phyloP scores from a whole-genome alignment of 1,140 invertebrate genomes.

The Drosophila insularis region DNA sequence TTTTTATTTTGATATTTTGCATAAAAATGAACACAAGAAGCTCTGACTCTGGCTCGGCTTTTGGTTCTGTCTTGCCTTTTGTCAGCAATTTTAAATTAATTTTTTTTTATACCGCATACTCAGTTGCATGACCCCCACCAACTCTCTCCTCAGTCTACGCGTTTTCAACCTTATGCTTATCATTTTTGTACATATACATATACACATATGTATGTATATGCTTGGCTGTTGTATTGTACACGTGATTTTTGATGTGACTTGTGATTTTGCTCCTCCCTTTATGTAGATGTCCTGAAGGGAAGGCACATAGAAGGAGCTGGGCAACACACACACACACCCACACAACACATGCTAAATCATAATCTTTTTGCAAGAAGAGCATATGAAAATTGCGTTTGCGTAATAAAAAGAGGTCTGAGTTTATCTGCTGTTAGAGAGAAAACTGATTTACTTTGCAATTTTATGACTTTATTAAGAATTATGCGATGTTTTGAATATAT shows the following conservation, averaged over 20 bases:
- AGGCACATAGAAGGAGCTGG: conserved; percentile 27
- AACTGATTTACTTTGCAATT: conserved; percentile 73
- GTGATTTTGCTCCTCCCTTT: conserved; percentile 42
- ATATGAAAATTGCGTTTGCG: conserved; percentile 68
- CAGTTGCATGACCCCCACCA: conserved; percentile 16
- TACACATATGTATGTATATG: conserved; percentile 34
- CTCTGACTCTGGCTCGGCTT: not conserved
- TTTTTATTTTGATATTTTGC: conserved; percentile 53
- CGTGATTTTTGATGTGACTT: conserved; percentile 63
- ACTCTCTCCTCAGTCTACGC: not conserved
- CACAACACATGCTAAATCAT: conserved; percentile 53
- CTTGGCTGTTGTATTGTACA: conserved; percentile 35
- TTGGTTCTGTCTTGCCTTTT: conserved; percentile 45
- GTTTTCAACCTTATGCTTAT: conserved; percentile 37
- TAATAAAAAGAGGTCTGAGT: conserved; percentile 60
- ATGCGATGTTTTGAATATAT: conserved; percentile 69
- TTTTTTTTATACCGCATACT: conserved; percentile 36
- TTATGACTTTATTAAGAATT: conserved; percentile 73
- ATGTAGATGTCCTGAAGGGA: conserved; percentile 53
- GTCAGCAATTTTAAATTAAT: conserved; percentile 75
- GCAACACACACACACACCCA: conserved; percentile 11
- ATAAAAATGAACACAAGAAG: conserved; percentile 58
- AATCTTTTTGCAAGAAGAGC: conserved; percentile 46
- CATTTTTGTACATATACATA: not conserved
- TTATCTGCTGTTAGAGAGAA: conserved; percentile 56